Conservation (phyloP, 1,140 invertebrate species). For the Maconellicoccus hirsutus region DNA sequence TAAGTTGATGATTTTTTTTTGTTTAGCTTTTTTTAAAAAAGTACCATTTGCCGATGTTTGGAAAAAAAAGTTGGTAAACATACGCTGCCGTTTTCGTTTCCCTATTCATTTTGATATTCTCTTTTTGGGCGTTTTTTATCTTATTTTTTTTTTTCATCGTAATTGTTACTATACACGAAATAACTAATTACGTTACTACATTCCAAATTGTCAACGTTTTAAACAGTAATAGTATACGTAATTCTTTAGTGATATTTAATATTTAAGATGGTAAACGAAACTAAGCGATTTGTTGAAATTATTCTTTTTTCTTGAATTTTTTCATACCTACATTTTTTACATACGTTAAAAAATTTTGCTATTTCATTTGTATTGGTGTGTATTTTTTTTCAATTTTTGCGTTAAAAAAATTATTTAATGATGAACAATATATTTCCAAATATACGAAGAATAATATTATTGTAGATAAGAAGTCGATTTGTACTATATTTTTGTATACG, state of each 20-base stretch:
- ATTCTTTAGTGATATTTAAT: constrained; percentile 21
- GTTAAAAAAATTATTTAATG: background rate
- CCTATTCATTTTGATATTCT: background rate
- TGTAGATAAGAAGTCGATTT: background rate
- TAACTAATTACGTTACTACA: constrained; percentile 4
- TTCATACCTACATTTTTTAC: background rate
- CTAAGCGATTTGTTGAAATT: background rate
- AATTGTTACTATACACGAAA: background rate
- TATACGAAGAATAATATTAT: background rate
- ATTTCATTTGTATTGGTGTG: background rate
- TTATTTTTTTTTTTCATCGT: background rate
- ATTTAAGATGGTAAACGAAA: background rate
- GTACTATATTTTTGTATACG: constrained; percentile 14
- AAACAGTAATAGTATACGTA: constrained; percentile 19
- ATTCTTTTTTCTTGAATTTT: background rate
- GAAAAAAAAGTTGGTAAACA: background rate
- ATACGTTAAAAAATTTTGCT: background rate
- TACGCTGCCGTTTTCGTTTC: background rate
- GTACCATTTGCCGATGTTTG: background rate
- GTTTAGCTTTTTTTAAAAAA: background rate
- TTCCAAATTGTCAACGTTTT: background rate
- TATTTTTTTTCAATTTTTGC: background rate
- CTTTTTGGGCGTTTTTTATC: background rate
- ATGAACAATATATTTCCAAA: too few species aligned
- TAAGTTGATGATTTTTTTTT: background rate